Conservation (phyloP, 2,113 vertebrate genomes). For the Strix uralensis region DNA sequence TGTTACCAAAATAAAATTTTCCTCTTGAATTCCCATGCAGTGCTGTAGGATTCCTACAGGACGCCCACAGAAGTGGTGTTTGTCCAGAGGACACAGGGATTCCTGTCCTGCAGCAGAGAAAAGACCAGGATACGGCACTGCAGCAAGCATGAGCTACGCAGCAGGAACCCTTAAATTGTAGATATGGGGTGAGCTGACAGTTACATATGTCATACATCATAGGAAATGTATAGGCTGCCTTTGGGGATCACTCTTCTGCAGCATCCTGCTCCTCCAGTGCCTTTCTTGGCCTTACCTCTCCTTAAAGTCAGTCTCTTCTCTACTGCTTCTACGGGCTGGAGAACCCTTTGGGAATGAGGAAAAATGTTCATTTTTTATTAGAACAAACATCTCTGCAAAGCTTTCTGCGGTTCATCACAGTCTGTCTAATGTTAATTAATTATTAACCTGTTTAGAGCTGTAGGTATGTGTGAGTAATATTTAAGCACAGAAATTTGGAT, state of each 20-base stretch:
- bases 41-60: not conserved
- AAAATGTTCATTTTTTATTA: not conserved
- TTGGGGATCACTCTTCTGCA: not conserved
- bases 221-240: not conserved
- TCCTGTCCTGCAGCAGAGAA: not conserved
- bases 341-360: not conserved
- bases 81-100: not conserved
- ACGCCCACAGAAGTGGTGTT: not conserved
- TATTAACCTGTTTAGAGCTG: not conserved
- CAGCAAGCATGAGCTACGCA: not conserved
- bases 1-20: not conserved
- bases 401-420: not conserved
- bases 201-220: accelerated
- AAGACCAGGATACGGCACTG: not conserved
- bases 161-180: not conserved
- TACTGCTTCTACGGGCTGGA: not conserved
- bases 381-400: not conserved
- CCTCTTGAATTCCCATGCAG: not conserved
- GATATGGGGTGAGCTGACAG: not conserved
- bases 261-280: not conserved
- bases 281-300: not conserved
- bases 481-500: not conserved
- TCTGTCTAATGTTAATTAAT: not conserved
- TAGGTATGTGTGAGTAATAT: not conserved
- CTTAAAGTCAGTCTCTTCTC: not conserved